Conservation (phyloP, 2,113 vertebrate genomes). For the Emydura subglobosa region DNA sequence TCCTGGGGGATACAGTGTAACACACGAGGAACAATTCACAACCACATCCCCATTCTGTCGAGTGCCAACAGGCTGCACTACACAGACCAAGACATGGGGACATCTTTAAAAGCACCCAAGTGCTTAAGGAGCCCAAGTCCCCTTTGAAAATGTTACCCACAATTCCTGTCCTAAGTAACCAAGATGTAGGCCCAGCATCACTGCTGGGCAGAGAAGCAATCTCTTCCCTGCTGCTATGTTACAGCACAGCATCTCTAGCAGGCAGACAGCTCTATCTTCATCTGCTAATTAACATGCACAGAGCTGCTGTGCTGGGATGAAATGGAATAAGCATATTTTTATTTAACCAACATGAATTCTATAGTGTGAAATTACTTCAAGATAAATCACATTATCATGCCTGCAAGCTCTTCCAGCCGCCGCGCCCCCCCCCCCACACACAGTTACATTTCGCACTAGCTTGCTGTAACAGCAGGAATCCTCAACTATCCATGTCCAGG, state of each 20-base stretch:
- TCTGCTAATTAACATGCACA: slow-evolving; percentile 47
- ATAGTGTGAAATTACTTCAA: slow-evolving; percentile 61
- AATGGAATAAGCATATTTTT: slow-evolving; percentile 53
- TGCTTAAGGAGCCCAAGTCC: neutral
- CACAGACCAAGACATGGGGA: neutral
- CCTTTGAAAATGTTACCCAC: slow-evolving; percentile 13
- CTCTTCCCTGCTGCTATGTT: neutral
- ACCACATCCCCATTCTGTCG: neutral
- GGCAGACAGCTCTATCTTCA: slow-evolving; percentile 57
- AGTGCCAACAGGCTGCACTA: neutral
- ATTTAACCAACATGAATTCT: slow-evolving; percentile 59
- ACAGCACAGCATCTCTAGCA: slow-evolving; percentile 52
- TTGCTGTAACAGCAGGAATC: neutral
- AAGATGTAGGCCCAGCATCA: neutral
- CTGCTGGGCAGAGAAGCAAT: neutral
- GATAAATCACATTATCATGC: slow-evolving; percentile 56
- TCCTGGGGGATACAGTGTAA: neutral
- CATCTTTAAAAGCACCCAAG: neutral
- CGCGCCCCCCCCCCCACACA: neutral
- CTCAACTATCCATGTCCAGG: neutral
- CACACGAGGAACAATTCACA: slow-evolving; percentile 36
- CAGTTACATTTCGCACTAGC: neutral
- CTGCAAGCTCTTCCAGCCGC: slow-evolving; percentile 11
- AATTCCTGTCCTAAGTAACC: neutral
- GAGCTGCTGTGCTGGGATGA: slow-evolving; percentile 51